Evolutionary conservation across 1,140 invertebrate species (phyloP).

Genomic region (Conus betulinus): DNA sequence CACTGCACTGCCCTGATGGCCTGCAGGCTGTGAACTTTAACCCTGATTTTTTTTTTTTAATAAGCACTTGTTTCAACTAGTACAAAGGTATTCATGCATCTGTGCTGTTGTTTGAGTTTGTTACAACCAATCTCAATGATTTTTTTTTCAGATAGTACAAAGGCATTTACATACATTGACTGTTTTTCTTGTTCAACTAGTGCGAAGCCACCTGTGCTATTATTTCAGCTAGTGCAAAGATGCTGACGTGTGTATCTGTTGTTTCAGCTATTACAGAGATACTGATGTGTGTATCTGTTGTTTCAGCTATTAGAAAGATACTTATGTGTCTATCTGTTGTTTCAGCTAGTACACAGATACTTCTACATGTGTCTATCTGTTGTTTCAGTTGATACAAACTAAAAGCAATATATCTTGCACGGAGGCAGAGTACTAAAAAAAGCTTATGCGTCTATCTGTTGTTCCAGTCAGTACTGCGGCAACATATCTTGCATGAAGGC

Average conservation of each 20-base stretch:
- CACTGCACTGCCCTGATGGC: no score
- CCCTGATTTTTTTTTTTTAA: no score
- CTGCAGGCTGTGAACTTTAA: no score
- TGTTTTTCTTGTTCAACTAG: neutral
- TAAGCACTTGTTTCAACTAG: no score
- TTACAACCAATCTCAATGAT: no score
- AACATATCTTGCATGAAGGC: neutral
- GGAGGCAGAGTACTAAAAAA: neutral
- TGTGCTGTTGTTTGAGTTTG: no score
- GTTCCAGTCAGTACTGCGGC: neutral
- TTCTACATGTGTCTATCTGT: no score
- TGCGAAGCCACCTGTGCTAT: neutral
- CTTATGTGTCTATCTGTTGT: neutral
- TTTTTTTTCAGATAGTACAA: no score
- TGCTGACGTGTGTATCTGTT: no score
- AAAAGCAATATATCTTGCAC: neutral
- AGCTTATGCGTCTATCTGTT: no score
- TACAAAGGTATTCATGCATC: no score
- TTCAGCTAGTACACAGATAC: neutral
- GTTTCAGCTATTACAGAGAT: neutral
- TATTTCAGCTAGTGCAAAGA: neutral
- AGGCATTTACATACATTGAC: no score
- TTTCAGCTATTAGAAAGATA: neutral
- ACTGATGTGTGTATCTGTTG: neutral
- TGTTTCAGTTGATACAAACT: neutral